Evolutionary conservation across 1,140 invertebrate species (phyloP), one percentile per base, ranked within the genome.

Genomic region (Globodera ellingtonae): DNA sequence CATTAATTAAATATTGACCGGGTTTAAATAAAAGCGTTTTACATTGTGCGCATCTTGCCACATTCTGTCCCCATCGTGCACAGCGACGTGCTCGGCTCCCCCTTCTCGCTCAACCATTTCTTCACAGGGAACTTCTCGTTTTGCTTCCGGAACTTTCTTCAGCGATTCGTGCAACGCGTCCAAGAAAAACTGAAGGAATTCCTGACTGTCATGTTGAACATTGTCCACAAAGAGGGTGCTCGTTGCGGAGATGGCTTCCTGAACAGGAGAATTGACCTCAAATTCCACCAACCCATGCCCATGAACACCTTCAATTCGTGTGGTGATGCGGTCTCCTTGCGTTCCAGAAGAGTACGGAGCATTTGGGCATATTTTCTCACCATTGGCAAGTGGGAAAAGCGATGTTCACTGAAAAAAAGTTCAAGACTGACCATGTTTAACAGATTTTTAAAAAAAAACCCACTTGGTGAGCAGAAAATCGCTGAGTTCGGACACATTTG

Each of bases 121-220:
- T 35, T 35, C 35, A 35, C 35, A 2, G 35, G 35, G 35, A 35
- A 35, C 35, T 35, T 35, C 35, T 35, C 35, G 35, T 35, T 35
- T 35, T 35, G 35, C 35, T 35, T 35, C 35, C 35, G 35, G 35
- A 35, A 35, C 35, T 35, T 35, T 35, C 90, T 95, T 95, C 67
- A 95, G 91, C 91, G 95, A 94, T 91, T 96, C 94, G 90, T 96
- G 95, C 79, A 96, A 91, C 44, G 94, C 93, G 91, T 96, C 94
- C 81, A 96, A 90, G 66, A 96, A 90, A 92, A 95, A 95, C 50
- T 94, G 94, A 7, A 96, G 91, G 78, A 96, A 90, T 91, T 96
- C 94, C 90, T 94, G 94, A 44, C 94, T 94, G 91, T 96, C 94
- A 90, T 96, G 94, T 90, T 95, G 94, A 44, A 94, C 94, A 84